Evolutionary conservation across 2,888 invertebrate species (phyloP).

Genomic region (Congeria kusceri): DNA sequence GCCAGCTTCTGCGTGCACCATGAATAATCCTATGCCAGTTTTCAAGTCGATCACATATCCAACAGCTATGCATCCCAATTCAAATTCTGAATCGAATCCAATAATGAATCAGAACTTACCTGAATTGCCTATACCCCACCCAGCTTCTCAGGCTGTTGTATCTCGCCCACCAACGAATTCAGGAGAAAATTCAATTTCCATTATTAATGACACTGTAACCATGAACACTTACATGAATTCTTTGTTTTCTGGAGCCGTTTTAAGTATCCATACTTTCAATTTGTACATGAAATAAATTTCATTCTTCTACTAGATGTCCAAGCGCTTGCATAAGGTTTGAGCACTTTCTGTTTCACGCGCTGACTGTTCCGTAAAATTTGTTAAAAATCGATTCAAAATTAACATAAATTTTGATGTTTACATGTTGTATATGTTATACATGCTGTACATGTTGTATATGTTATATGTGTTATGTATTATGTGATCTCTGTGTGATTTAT

Average conservation of each 20-base stretch:
- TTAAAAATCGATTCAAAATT: no score
- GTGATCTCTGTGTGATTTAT: no score
- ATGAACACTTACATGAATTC: slow-evolving; percentile 20
- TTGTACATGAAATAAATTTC: slow-evolving; percentile 13
- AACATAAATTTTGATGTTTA: no score
- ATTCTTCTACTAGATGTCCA: no score
- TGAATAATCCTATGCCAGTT: background rate
- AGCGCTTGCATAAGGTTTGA: no score
- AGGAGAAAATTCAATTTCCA: slow-evolving; percentile 4
- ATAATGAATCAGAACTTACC: background rate
- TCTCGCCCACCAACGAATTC: background rate
- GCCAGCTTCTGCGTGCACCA: slow-evolving; percentile 13
- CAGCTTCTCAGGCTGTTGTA: background rate
- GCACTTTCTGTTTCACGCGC: no score
- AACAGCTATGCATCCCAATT: background rate
- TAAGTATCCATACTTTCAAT: slow-evolving; percentile 32
- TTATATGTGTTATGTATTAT: no score
- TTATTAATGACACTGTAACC: slow-evolving; percentile 1
- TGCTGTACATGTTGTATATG: no score
- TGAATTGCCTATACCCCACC: slow-evolving; percentile 1
- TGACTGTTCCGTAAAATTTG: no score
- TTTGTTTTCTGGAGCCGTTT: slow-evolving; percentile 33
- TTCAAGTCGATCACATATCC: background rate
- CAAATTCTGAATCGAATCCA: background rate
- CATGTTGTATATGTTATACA: no score